Evolutionary conservation across 2,113 vertebrate species (phyloP), one percentile per base, ranked within the genome.

Genomic region (Grus americana): DNA sequence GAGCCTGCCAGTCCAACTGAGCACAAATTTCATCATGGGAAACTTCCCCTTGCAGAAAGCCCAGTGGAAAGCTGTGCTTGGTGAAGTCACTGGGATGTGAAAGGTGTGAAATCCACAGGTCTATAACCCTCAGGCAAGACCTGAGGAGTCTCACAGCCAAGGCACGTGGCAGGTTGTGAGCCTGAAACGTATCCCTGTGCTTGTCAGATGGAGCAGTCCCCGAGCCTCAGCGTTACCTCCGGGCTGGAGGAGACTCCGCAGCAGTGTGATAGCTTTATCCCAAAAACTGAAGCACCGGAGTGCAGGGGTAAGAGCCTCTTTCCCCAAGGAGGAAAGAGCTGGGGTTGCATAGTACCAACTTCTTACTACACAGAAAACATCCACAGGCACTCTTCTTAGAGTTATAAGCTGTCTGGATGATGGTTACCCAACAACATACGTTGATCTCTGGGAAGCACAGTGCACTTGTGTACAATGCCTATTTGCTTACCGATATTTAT

Each of bases 401-500:
- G 20, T 8, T 29, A 26, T 10, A 63, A 73, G 5, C 30, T 57
- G 36, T 44, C 68, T 40, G 32, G 20, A 49, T 44, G 59, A 47
- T 26, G 30, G 36, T 30, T 46, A 40, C 49, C 76, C 62, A 84
- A 22, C 14, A 29, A 20, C 55, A 38, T 5, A 12, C 7, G 0
- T 16, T 42, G 70, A 38, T 40, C 46, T 5, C 18, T 66, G 55
- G 40, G 42, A 36, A 84, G 71, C 66, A 78, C 68, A 88, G 65
- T 40, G 57, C 54, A 55, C 62, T 67, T 15, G 26, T 74, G 82
- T 30, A 67, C 68, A 36, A 65, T 16, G 24, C 62, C 62, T 68
- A 6, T 93, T 82, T 78, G 74, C 63, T 93, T 57, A 73, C 40
- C 50, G 81, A 86, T 96, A 86, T 79, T 95, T 96, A 71, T 91